Percentiles rank a stretch among this genome's conserved stretches.
Evolutionary conservation across 2,888 invertebrate genomes (phyloP).

Genomic region (Megastigmus dorsalis): DNA sequence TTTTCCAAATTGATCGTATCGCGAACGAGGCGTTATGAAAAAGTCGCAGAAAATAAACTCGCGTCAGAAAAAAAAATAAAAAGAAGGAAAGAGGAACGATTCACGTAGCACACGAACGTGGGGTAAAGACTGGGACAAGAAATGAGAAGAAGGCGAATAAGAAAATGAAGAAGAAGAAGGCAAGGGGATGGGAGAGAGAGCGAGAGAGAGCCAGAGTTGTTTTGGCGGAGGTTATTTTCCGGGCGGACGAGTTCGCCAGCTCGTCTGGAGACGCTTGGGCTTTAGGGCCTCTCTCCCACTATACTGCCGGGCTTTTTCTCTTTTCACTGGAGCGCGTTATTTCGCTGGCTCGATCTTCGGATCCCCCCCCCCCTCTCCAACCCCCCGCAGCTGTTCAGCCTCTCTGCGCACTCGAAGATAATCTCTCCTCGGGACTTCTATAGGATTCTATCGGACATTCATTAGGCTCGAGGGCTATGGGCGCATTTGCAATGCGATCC

Average conservation of each 20-base stretch:
- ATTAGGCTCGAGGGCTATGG: slow-evolving; percentile 26
- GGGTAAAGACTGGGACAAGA: neutral
- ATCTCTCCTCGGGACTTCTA: slow-evolving; percentile 48
- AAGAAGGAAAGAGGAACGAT: neutral
- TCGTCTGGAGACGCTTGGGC: slow-evolving; percentile 52
- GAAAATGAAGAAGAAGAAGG: neutral
- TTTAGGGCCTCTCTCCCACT: slow-evolving; percentile 44
- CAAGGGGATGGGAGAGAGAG: slow-evolving; percentile 20
- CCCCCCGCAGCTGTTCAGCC: neutral
- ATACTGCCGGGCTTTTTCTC: slow-evolving; percentile 52
- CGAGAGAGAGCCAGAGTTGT: slow-evolving; percentile 60
- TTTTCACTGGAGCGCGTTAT: slow-evolving; percentile 40
- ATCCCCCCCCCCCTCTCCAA: neutral
- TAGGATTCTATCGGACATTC: slow-evolving; percentile 54
- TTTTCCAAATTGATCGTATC: slow-evolving; percentile 1
- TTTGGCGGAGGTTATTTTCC: slow-evolving; percentile 72
- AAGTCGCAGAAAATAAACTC: slow-evolving; percentile 6
- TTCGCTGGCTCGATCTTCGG: slow-evolving; percentile 33
- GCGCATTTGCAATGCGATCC: slow-evolving; percentile 50
- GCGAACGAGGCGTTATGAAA: slow-evolving; percentile 20
- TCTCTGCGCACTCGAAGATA: slow-evolving; percentile 39
- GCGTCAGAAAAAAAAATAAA: neutral
- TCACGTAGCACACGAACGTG: neutral
- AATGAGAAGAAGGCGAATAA: slow-evolving; percentile 16
- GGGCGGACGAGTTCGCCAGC: slow-evolving; percentile 65